phyloP scores from a whole-genome alignment of 2,113 vertebrate genomes.

The Nibea coibor region DNA sequence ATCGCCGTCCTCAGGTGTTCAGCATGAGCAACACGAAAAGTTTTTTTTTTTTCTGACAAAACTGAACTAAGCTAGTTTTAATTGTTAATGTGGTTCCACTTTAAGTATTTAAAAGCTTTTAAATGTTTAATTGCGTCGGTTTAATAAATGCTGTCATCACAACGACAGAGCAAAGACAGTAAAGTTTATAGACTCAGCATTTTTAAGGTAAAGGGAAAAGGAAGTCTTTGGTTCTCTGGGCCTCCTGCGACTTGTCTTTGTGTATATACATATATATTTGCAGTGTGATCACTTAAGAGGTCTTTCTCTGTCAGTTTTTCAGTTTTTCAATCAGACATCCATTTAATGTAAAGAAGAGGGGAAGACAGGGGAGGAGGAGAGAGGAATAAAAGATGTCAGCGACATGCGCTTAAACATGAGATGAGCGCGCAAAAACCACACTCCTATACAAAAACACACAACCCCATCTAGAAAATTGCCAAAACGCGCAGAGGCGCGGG shows the following conservation, averaged over 20 bases:
- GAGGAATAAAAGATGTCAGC: conserved; percentile 10
- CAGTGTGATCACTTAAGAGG: conserved; percentile 7
- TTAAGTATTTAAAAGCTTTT: neutral
- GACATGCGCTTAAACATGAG: conserved; percentile 22
- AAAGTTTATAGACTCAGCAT: neutral
- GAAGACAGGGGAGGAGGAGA: neutral
- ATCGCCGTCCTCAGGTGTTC: conserved; percentile 7
- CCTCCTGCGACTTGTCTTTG: too few relatives aligned
- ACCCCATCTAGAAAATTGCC: conserved; percentile 1
- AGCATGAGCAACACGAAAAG: neutral
- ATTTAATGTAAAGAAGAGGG: neutral
- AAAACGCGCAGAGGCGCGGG: conserved; percentile 19
- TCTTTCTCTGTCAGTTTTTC: conserved; percentile 23
- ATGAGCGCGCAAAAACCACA: conserved; percentile 19
- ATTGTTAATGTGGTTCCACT: conserved; percentile 14
- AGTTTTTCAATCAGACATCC: neutral
- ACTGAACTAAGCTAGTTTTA: conserved; percentile 4
- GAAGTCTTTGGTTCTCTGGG: neutral
- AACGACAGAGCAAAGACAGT: neutral
- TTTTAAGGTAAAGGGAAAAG: neutral
- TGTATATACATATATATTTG: too few relatives aligned
- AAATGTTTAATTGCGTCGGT: conserved; percentile 5
- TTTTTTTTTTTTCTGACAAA: conserved; percentile 17
- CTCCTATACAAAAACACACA: conserved; percentile 28
- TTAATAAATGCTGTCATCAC: neutral